phyloP scores from a whole-genome alignment of 2,113 vertebrate species.

The Australoheros scitulus region DNA sequence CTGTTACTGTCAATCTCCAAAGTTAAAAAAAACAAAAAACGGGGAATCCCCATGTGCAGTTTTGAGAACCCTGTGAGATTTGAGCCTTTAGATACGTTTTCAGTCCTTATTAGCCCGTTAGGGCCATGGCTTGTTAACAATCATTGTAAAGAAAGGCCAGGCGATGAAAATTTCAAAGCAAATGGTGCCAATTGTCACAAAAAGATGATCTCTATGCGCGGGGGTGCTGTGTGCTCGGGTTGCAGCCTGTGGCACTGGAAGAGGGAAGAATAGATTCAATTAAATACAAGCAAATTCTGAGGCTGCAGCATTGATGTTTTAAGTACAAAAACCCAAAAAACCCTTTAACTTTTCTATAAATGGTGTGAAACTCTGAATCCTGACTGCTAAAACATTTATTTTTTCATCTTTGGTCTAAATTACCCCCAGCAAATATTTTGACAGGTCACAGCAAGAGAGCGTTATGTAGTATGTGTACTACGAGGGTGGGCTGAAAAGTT shows the following conservation, averaged over 20 bases:
- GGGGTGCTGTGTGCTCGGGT: background rate
- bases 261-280: background rate
- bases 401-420: background rate
- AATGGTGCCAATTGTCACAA: background rate
- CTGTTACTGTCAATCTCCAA: background rate
- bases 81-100: background rate
- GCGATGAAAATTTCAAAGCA: background rate
- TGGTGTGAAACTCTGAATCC: background rate
- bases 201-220: background rate
- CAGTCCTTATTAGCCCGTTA: background rate
- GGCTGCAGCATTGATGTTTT: background rate
- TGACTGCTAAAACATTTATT: background rate
- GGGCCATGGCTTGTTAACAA: background rate
- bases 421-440: background rate
- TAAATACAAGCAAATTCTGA: background rate
- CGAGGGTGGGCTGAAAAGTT: no score
- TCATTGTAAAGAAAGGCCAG: background rate
- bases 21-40: background rate
- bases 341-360: background rate
- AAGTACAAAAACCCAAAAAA: rapidly evolving
- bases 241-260: background rate
- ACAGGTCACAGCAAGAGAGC: background rate
- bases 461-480: no score
- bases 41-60: background rate
- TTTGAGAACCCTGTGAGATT: background rate